Conservation (phyloP, 2,113 vertebrate genomes). For the Galeopterus variegatus region DNA sequence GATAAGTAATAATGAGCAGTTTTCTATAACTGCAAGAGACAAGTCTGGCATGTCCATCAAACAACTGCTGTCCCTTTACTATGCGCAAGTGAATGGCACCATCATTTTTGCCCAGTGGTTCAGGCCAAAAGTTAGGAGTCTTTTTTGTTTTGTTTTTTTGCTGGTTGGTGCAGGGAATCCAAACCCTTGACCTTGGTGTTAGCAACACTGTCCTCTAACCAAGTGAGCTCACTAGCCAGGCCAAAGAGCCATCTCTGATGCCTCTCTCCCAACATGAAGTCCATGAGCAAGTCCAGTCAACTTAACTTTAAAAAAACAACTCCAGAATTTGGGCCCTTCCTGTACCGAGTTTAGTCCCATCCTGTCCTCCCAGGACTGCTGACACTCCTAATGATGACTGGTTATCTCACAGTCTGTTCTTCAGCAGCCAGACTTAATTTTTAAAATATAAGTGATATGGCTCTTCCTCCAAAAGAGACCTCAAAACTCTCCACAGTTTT, state of each 20-base stretch:
- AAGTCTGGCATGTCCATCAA: background rate
- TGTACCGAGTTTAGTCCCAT: background rate
- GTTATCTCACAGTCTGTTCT: background rate
- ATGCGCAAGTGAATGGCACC: background rate
- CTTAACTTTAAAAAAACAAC: background rate
- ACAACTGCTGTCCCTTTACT: background rate
- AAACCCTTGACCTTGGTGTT: too few relatives aligned
- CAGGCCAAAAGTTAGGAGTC: background rate
- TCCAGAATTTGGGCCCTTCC: background rate
- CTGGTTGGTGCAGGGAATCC: too few relatives aligned
- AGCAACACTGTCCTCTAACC: too few relatives aligned
- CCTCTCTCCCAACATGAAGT: background rate
- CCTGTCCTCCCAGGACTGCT: background rate
- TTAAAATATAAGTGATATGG: background rate
- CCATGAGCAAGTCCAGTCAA: background rate
- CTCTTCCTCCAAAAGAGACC: background rate
- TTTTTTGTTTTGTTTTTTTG: background rate
- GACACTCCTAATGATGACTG: background rate
- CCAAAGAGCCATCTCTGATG: background rate
- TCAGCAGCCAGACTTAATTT: background rate
- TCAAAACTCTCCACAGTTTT: background rate
- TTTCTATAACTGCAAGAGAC: background rate
- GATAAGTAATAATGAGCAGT: background rate
- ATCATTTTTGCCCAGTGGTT: background rate
- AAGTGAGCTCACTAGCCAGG: too few relatives aligned